Conservation (phyloP, 2,797 vertebrate genomes). For the Hoplostethus atlanticus region DNA sequence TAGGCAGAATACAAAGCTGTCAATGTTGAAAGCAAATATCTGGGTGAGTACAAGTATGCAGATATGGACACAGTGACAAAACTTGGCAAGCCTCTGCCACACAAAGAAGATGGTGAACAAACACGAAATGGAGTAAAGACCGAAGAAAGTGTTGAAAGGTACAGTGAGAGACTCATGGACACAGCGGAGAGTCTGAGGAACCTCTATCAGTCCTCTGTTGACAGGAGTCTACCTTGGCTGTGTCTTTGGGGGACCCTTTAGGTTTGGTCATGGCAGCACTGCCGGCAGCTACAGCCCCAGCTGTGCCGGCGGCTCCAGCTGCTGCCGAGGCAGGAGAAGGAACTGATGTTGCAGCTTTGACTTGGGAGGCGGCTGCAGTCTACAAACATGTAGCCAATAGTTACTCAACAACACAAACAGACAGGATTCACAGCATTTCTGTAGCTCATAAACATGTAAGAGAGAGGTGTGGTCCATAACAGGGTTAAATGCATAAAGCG, state of each 20-base stretch:
- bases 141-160: conserved; percentile 2
- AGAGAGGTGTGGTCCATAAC: not conserved
- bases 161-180: not conserved
- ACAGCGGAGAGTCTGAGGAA: not conserved
- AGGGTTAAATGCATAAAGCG: conserved; percentile 12
- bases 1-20: not conserved
- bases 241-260: conserved; percentile 60
- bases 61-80: not conserved
- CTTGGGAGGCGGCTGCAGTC: conserved; percentile 62
- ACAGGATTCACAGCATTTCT: conserved; percentile 14
- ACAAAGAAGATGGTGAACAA: conserved; percentile 2
- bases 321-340: conserved; percentile 31
- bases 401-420: conserved; percentile 34
- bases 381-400: conserved; percentile 64
- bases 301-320: not conserved
- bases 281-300: conserved; percentile 25
- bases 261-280: conserved; percentile 42
- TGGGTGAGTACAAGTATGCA: not conserved
- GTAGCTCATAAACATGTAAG: conserved; percentile 3
- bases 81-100: not conserved
- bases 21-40: conserved; percentile 12
- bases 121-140: not conserved
- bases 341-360: conserved; percentile 53
- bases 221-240: conserved; percentile 70
- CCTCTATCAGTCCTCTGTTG: not conserved